Evolutionary conservation across 2,113 vertebrate species (phyloP), one percentile per base, ranked within the genome.

Genomic region (Capreolus pygargus): DNA sequence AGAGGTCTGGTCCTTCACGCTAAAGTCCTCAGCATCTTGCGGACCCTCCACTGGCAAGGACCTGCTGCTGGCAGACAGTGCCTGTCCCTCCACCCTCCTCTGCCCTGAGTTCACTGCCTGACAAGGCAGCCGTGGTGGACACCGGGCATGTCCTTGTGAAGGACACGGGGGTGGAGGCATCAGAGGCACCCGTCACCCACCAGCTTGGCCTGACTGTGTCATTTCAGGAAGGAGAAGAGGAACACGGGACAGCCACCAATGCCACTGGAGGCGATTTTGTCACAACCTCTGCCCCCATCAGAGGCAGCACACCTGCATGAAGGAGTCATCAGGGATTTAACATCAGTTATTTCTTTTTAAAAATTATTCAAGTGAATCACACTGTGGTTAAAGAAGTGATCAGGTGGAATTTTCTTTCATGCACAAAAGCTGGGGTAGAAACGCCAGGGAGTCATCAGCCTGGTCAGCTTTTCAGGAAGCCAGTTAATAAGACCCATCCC

Each of bases 191-290:
- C 92, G 98, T 98, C 98, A 98, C 97, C n/a, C 96, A 95, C 98
- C 98, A 93, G 97, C 97, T 98, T 98, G 98, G 98, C 98, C 98
- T 99, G 98, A 99, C 99, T 99, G 98, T 98, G 92, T 94, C 98
- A 98, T 98, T 98, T 97, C 97, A 86, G 85, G 98, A 98, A 98
- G 99, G 98, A 87, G 92, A 89, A 97, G 84, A 98, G 83, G 50
- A 91, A 76, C 21, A 3, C 30, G 54, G 1, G 0, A 92, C 97
- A 98, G 98, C 98, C 99, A 99, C 98, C 98, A 98, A 98, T 98
- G 99, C 99, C 99, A 92, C 98, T 2, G 4, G 99, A 99, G 98
- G 99, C 98, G 99, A 98, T 98, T 99, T 98, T 98, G 97, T 99
- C 91, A 1, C 23, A 50, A 78, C 97, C 90, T 70, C 61, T 64